A percentile compares a stretch with the other conserved stretches of the same genome.
phyloP scores from a whole-genome alignment of 2,888 invertebrate species.

The Argyra leucocephala region DNA sequence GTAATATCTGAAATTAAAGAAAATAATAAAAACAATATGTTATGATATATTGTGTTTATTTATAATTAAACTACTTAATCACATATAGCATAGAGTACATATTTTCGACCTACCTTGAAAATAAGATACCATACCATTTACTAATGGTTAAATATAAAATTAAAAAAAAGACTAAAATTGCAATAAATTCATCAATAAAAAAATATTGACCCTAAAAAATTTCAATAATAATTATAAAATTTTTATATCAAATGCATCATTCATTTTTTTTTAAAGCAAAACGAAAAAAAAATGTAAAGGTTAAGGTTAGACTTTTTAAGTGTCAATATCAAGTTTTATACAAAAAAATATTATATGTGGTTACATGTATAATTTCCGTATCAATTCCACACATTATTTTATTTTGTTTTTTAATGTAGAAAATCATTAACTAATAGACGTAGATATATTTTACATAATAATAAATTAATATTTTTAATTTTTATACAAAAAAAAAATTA shows the following conservation, averaged over 20 bases:
- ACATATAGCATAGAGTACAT: neutral
- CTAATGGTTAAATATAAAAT: neutral
- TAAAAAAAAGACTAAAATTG: neutral
- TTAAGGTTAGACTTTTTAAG: neutral
- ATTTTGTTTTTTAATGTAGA: no score
- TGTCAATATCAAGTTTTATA: neutral
- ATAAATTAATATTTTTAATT: no score
- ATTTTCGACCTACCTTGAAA: neutral
- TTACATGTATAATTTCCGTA: neutral
- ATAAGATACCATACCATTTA: neutral
- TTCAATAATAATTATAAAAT: neutral
- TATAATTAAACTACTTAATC: neutral
- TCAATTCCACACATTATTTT: neutral
- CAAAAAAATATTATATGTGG: neutral
- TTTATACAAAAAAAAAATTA: neutral
- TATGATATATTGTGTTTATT: neutral
- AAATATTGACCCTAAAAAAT: neutral
- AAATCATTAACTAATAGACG: no score
- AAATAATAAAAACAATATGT: constrained; percentile 1
- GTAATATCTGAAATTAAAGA: constrained; percentile 48
- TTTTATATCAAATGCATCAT: neutral
- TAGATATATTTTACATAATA: no score
- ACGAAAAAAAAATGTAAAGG: neutral
- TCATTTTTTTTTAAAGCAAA: neutral
- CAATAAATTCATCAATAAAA: neutral